A percentile compares a stretch with the other conserved stretches of the same genome.
Evolutionary conservation across 2,797 vertebrate species (phyloP).

Genomic region (Paedocypris micromegethes): DNA sequence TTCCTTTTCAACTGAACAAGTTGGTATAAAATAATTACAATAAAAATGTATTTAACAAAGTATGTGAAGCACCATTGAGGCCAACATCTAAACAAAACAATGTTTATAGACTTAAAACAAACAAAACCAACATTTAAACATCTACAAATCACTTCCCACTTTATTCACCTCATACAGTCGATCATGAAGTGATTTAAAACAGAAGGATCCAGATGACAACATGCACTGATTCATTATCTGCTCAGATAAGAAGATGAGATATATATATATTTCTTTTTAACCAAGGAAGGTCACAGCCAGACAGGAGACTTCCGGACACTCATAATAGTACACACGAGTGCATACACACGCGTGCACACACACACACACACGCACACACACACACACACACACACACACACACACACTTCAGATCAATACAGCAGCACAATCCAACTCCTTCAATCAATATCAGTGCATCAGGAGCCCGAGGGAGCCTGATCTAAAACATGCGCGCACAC

Average conservation of each 20-base stretch:
- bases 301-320: slow-evolving; percentile 67
- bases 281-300: slow-evolving; percentile 66
- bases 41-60: too few relatives aligned
- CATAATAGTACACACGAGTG: slow-evolving; percentile 67
- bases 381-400: slow-evolving; percentile 24
- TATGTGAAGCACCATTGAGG: too few relatives aligned
- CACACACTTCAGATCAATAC: slow-evolving; percentile 28
- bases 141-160: too few relatives aligned
- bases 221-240: slow-evolving; percentile 28
- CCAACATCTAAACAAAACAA: too few relatives aligned
- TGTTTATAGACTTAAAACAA: too few relatives aligned
- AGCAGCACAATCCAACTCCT: slow-evolving; percentile 30
- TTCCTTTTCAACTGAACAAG: too few relatives aligned
- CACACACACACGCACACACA: slow-evolving; percentile 47
- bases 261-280: slow-evolving; percentile 44
- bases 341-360: slow-evolving; percentile 9
- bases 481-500: slow-evolving; percentile 29
- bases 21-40: too few relatives aligned
- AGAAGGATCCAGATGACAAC: neutral
- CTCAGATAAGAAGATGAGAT: slow-evolving; percentile 61
- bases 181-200: slow-evolving; percentile 14
- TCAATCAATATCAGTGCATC: slow-evolving; percentile 39
- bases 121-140: too few relatives aligned
- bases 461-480: slow-evolving; percentile 40
- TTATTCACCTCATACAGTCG: neutral